Conservation (phyloP, 2,797 vertebrate genomes). For the Eremophila alpestris region DNA sequence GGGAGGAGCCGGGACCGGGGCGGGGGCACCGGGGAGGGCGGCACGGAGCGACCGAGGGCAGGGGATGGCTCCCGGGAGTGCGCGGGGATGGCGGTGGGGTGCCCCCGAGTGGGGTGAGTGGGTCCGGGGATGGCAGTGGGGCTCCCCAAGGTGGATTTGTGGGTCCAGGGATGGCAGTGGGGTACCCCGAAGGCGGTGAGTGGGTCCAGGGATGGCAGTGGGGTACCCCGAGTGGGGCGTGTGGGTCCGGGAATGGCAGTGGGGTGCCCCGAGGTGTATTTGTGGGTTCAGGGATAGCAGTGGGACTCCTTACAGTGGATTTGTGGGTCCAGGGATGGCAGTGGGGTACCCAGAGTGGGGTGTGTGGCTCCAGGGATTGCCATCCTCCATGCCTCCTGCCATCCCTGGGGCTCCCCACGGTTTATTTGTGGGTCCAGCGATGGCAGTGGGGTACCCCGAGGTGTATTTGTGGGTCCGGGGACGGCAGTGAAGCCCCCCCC, state of each 20-base stretch:
- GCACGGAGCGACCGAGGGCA: neutral
- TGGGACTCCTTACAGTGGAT: too few relatives aligned
- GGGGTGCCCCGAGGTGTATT: too few relatives aligned
- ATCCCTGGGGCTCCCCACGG: too few relatives aligned
- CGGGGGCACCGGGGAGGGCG: neutral
- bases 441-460: neutral
- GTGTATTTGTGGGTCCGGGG: neutral
- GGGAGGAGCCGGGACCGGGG: neutral
- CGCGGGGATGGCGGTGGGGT: neutral
- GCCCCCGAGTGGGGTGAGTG: accelerated
- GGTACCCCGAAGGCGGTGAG: too few relatives aligned
- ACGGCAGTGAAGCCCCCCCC: neutral
- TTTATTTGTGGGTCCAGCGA: neutral
- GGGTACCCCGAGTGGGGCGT: accelerated
- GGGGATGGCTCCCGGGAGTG: neutral
- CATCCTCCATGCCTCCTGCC: too few relatives aligned
- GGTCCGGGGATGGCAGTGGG: neutral
- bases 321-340: too few relatives aligned
- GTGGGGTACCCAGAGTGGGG: too few relatives aligned
- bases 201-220: neutral
- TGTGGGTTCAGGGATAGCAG: accelerated
- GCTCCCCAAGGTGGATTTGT: too few relatives aligned
- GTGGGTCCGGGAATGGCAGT: neutral
- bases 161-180: neutral
- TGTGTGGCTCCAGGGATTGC: too few relatives aligned